Evolutionary conservation across 2,888 invertebrate species (phyloP).

Genomic region (Drosophila mercatorum): DNA sequence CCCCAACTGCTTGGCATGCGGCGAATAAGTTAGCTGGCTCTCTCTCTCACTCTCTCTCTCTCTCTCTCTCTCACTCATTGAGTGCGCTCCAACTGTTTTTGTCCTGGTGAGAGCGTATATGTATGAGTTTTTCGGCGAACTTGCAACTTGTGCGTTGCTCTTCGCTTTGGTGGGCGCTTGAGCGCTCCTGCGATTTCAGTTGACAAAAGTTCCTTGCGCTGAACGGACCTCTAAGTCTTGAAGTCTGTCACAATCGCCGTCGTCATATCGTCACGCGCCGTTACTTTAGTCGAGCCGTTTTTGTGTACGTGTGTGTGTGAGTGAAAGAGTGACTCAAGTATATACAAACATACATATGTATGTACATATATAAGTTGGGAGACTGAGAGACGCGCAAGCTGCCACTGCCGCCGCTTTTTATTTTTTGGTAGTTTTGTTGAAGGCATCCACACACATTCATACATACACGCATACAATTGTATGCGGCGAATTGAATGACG

Average conservation of each 20-base stretch:
- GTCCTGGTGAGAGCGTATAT: constrained; percentile 38
- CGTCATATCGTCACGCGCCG: constrained; percentile 65
- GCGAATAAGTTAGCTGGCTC: constrained; percentile 33
- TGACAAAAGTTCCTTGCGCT: constrained; percentile 75
- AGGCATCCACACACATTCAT: constrained; percentile 6
- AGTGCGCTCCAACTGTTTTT: constrained; percentile 25
- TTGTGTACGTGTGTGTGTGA: constrained; percentile 31
- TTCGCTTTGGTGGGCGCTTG: constrained; percentile 31
- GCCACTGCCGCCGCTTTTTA: constrained; percentile 12
- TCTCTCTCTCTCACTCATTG: neutral
- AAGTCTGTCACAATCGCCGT: constrained; percentile 42
- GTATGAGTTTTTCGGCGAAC: constrained; percentile 33
- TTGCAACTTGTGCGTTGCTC: constrained; percentile 27
- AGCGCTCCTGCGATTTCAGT: constrained; percentile 64
- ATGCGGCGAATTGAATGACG: constrained; percentile 80
- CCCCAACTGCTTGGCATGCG: constrained; percentile 27
- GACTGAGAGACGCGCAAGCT: constrained; percentile 39
- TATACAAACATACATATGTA: neutral
- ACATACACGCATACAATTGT: constrained; percentile 23
- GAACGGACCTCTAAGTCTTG: constrained; percentile 54
- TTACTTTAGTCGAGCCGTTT: constrained; percentile 49
- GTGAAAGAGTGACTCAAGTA: constrained; percentile 48
- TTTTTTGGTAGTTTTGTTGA: constrained; percentile 48
- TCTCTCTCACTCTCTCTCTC: neutral
- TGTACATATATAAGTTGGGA: constrained; percentile 25